These are phyloP conservation scores for Lepus oiostolus DNA, from an alignment of 2,797 vertebrate genomes.

Conservation along the genomic window DNA sequence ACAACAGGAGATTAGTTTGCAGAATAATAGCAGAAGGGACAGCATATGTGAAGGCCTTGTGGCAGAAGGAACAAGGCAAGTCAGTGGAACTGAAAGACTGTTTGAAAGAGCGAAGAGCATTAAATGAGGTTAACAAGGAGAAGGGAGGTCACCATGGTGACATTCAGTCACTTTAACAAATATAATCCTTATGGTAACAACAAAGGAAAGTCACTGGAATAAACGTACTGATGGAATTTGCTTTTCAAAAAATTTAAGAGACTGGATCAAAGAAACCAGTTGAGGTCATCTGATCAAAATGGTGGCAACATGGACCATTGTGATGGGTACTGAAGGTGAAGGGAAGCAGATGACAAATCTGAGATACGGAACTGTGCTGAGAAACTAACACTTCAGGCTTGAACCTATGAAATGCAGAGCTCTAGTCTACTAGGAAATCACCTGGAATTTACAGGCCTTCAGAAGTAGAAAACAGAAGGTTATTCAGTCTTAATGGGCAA, in stretches of 20 bases:
- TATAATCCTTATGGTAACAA: not conserved
- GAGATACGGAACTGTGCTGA: not conserved
- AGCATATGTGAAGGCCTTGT: not conserved
- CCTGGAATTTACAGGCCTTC: not conserved
- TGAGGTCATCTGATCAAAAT: not conserved
- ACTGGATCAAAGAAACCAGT: not conserved
- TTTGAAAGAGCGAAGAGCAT: not conserved
- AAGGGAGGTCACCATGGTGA: not conserved
- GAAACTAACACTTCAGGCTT: not conserved
- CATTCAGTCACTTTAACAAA: not conserved
- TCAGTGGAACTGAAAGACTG: not conserved
- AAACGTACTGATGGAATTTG: not conserved
- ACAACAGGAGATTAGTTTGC: not conserved
- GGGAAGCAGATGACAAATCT: not conserved
- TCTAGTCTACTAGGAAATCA: not conserved
- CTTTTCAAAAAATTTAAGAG: not conserved
- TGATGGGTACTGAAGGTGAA: not conserved
- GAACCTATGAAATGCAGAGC: not conserved
- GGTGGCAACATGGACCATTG: no score
- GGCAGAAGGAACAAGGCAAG: not conserved
- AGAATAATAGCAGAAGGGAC: not conserved
- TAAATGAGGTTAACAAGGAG: not conserved
- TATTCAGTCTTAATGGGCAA: not conserved
- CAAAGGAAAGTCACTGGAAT: not conserved
- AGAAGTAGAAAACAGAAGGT: not conserved